A percentile compares a stretch with the other conserved stretches of the same genome.
Conservation (phyloP, 2,113 vertebrate species). For the Menidia beryllina region DNA sequence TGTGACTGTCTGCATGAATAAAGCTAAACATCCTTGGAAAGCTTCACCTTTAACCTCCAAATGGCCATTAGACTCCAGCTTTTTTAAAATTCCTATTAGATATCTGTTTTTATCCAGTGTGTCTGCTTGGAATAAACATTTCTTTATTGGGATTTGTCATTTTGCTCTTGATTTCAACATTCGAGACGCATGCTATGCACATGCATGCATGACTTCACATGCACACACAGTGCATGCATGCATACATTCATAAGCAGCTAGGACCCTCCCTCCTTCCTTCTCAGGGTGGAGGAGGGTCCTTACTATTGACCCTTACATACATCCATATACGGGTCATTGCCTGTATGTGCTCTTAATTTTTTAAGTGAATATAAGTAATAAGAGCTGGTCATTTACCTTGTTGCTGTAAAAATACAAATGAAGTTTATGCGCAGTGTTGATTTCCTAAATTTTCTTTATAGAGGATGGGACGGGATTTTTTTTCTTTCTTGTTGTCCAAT, state of each 20-base stretch:
- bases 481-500: not conserved
- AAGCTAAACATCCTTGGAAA: conserved; percentile 5
- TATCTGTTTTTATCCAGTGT: not conserved
- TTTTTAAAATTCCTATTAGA: not conserved
- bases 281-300: not conserved
- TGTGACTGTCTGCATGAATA: conserved; percentile 11
- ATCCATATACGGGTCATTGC: conserved; percentile 61
- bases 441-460: conserved; percentile 19
- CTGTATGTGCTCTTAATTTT: conserved; percentile 39
- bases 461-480: not conserved
- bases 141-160: not conserved
- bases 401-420: not conserved
- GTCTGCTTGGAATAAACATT: not conserved
- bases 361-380: conserved; percentile 16
- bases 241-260: conserved; percentile 41
- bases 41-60: conserved; percentile 23
- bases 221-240: conserved; percentile 41
- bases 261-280: conserved; percentile 31
- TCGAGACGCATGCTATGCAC: conserved; percentile 44
- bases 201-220: conserved; percentile 58
- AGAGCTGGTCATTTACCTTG: not conserved
- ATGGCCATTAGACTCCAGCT: too few species aligned
- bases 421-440: conserved; percentile 3
- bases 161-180: not conserved
- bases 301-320: conserved; percentile 61